Evolutionary conservation across 1,140 invertebrate genomes (phyloP), one percentile per base, ranked within the genome.

Genomic region (Matsumurasca onukii): DNA sequence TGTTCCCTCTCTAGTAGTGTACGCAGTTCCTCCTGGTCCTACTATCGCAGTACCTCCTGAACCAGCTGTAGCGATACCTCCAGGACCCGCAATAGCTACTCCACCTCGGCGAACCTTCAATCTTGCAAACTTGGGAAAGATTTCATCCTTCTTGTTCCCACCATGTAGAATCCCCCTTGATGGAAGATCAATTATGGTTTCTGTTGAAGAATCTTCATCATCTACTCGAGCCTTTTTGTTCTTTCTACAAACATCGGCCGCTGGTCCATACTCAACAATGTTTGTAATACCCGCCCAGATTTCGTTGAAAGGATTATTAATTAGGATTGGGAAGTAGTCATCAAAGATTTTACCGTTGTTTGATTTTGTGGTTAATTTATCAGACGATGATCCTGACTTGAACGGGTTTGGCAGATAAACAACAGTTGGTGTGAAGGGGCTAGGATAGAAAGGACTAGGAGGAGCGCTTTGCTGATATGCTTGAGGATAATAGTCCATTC

Each of bases 31-130:
- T 12, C 87, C 87, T 3, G 89, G 88, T 2, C 89, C 88, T 1
- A 91, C 88, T 48, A 91, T 89, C 0, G 89, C 88, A 0, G 88
- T 89, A 5, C 89, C 89, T 1, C 89, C 89, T 70, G 83, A 85
- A 5, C 88, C 88, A 1, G 88, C 88, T 1, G 88, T 89, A 0
- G 89, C 89, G 45, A 89, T 86, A 55, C 88, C 88, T 9, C 88
- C 88, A 0, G 89, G 88, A 0, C 89, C 89, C 1, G 88, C 89
- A 29, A 91, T 90, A 0, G 89, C 88, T 0, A 90, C 88, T 17
- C 89, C 88, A 5, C 89, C 89, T 76, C 84, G 83, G 59, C 86
- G 80, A 9, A 90, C 88, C 75, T 84, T 86, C 9, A 90, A 71
- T 70, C 81, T 85, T 30, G 89, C 88, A 62, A 87, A 86, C 64